phyloP scores from a whole-genome alignment of 2,888 invertebrate species.

The Mesoligia furuncula region DNA sequence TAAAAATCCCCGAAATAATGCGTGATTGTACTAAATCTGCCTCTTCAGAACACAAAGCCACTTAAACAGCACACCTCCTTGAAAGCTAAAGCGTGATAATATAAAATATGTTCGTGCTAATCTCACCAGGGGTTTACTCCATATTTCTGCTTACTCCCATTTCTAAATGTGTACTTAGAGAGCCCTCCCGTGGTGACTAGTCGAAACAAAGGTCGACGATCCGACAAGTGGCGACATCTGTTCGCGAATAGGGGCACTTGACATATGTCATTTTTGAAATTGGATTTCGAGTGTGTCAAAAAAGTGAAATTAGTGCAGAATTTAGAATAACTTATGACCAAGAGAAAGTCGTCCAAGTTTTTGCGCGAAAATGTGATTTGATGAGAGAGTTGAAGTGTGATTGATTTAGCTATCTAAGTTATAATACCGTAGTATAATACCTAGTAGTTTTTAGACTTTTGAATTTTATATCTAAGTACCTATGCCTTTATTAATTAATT shows the following conservation, averaged over 20 bases:
- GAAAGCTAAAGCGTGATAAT: slow-evolving; percentile 23
- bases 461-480: too few species aligned
- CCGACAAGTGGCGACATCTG: slow-evolving; percentile 69
- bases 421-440: too few species aligned
- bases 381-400: not conserved
- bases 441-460: not conserved
- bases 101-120: slow-evolving; percentile 31
- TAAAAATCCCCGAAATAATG: not conserved
- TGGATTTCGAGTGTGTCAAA: not conserved
- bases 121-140: slow-evolving; percentile 52
- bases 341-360: too few species aligned
- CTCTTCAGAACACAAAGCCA: slow-evolving; percentile 25
- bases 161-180: slow-evolving; percentile 57
- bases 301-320: too few species aligned
- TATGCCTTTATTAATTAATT: not conserved
- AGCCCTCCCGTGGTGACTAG: slow-evolving; percentile 65
- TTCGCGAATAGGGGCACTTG: slow-evolving; percentile 60
- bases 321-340: too few species aligned
- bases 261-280: not conserved
- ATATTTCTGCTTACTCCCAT: slow-evolving; percentile 37
- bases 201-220: slow-evolving; percentile 41
- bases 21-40: slow-evolving; percentile 14
- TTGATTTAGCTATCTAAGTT: not conserved
- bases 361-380: not conserved
- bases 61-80: slow-evolving; percentile 21